A percentile compares a stretch with the other conserved stretches of the same genome.
These are phyloP conservation scores for Chelonia mydas DNA, from an alignment of 2,797 vertebrate genomes.

Conservation along the genomic window DNA sequence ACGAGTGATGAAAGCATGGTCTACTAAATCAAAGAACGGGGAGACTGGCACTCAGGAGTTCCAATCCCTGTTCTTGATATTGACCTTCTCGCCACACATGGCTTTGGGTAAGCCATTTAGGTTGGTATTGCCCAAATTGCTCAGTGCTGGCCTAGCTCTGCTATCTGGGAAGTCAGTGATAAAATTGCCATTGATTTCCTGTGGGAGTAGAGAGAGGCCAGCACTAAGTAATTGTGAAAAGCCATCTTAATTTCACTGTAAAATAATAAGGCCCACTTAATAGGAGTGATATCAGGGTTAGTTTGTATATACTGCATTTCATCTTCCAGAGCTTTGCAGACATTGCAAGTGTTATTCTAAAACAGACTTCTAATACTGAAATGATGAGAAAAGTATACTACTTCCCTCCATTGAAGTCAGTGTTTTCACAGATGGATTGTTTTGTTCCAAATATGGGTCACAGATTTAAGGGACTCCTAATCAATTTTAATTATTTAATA, in stretches of 20 bases:
- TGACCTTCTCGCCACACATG: background rate
- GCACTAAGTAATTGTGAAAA: accelerated
- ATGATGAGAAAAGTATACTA: accelerated
- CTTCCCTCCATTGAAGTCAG: background rate
- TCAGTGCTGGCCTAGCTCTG: accelerated
- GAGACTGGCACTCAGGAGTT: background rate
- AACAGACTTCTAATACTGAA: background rate
- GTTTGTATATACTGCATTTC: background rate
- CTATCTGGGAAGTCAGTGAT: accelerated
- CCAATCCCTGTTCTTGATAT: too few species aligned
- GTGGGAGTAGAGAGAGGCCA: accelerated
- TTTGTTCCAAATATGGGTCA: background rate
- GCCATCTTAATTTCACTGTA: background rate
- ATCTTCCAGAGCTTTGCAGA: background rate
- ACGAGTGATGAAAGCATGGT: background rate
- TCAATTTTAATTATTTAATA: background rate
- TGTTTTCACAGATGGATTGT: accelerated
- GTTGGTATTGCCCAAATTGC: accelerated
- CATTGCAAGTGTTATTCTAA: background rate
- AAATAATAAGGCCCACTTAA: background rate
- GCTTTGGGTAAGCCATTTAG: background rate
- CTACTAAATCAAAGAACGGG: background rate
- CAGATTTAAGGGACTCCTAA: accelerated
- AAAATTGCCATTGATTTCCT: accelerated
- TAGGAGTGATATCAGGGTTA: background rate